Evolutionary conservation across 2,888 invertebrate genomes (phyloP).

Genomic region (Pristionchus maxplancki): DNA sequence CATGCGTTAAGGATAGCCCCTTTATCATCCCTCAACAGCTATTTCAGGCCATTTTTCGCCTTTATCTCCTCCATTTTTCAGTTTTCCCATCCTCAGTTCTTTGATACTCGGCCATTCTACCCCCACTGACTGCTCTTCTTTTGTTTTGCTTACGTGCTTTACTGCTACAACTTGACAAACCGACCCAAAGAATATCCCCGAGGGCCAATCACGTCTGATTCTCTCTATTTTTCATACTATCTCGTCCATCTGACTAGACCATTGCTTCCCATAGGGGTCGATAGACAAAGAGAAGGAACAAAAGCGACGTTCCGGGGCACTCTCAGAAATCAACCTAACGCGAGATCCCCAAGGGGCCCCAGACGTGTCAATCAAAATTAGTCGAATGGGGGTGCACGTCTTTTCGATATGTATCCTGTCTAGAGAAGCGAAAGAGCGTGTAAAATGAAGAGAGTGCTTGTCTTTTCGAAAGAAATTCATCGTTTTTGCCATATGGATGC

Average conservation of each 20-base stretch:
- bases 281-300: not conserved
- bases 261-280: not conserved
- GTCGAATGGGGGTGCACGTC: not conserved
- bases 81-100: not conserved
- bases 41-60: not conserved
- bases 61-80: not conserved
- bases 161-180: conserved; percentile 8
- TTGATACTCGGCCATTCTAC: not conserved
- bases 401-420: no score
- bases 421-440: no score
- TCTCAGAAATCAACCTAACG: not conserved
- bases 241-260: not conserved
- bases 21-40: no score
- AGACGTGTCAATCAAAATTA: conserved; percentile 38
- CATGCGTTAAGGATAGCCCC: no score
- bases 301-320: not conserved
- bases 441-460: no score
- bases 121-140: not conserved
- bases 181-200: not conserved
- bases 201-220: not conserved
- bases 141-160: conserved; percentile 25
- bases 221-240: not conserved
- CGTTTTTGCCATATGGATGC: not conserved
- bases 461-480: not conserved
- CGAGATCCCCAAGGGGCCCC: not conserved